Conservation (phyloP, 1,140 invertebrate species). For the Platorchestia sp. region DNA sequence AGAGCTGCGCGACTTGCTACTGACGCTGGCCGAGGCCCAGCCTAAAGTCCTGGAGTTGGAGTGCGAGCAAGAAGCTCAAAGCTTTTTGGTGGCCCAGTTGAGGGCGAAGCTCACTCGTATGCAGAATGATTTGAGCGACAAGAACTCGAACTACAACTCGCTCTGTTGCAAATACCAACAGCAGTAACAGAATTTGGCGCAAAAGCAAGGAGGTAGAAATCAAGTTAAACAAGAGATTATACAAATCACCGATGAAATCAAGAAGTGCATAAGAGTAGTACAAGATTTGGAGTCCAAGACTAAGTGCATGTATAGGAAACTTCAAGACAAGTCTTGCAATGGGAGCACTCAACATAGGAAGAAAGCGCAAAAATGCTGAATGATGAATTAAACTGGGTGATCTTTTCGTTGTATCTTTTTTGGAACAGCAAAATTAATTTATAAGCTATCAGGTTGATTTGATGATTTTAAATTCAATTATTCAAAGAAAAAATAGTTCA, state of each 20-base stretch:
- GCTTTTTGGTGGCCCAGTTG: background rate
- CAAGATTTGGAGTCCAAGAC: background rate
- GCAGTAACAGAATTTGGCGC: background rate
- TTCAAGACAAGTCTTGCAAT: background rate
- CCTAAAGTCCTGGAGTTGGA: background rate
- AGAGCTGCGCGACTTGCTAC: background rate
- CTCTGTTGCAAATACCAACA: conserved; percentile 16
- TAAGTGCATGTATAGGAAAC: background rate
- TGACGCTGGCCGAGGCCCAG: background rate
- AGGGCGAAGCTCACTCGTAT: background rate
- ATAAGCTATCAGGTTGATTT: too few species aligned
- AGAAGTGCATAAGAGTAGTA: background rate
- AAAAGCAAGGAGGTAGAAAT: background rate
- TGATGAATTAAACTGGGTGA: background rate
- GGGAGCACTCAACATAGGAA: background rate
- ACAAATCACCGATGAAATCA: conserved; percentile 1
- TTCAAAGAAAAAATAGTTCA: too few species aligned
- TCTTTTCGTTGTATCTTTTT: background rate
- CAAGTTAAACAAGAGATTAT: background rate
- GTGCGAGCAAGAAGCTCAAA: background rate
- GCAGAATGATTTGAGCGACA: background rate
- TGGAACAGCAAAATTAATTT: background rate
- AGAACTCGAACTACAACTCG: background rate
- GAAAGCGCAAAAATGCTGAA: background rate
- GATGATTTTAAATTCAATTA: too few species aligned